Percentiles rank a stretch among this genome's conserved stretches.
These are phyloP conservation scores for Intellagama lesueurii DNA, from an alignment of 2,797 vertebrate species.

Conservation along the genomic window DNA sequence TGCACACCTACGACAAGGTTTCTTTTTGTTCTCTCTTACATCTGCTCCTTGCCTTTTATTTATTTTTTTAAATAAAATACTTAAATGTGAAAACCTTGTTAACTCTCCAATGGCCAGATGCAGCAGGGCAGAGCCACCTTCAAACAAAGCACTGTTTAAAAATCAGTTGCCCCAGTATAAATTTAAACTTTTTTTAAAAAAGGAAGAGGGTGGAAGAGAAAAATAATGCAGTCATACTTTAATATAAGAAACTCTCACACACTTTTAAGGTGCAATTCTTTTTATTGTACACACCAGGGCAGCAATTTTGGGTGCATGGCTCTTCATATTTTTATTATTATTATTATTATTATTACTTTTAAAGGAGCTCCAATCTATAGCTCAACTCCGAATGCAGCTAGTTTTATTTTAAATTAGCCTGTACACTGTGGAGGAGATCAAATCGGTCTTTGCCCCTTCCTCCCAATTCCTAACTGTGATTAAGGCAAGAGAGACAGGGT, in stretches of 20 bases:
- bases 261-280: constrained; percentile 44
- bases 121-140: constrained; percentile 56
- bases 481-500: constrained; percentile 27
- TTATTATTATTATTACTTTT: constrained; percentile 33
- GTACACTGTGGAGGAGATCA: background rate
- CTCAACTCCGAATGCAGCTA: constrained; percentile 61
- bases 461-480: constrained; percentile 18
- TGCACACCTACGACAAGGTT: constrained; percentile 47
- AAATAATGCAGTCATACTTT: background rate
- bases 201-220: background rate
- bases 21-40: constrained; percentile 60
- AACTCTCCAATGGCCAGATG: constrained; percentile 31
- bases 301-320: constrained; percentile 44
- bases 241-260: constrained; percentile 52
- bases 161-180: constrained; percentile 42
- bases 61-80: background rate
- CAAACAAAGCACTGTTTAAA: constrained; percentile 51
- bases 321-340: background rate
- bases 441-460: background rate
- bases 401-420: constrained; percentile 63
- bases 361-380: constrained; percentile 49
- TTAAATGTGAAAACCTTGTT: constrained; percentile 46
- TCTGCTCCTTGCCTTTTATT: constrained; percentile 54
- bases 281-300: constrained; percentile 54
- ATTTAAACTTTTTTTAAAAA: constrained; percentile 24